Evolutionary conservation across 2,113 vertebrate genomes (phyloP).

Genomic region (Cephalopterus ornatus): DNA sequence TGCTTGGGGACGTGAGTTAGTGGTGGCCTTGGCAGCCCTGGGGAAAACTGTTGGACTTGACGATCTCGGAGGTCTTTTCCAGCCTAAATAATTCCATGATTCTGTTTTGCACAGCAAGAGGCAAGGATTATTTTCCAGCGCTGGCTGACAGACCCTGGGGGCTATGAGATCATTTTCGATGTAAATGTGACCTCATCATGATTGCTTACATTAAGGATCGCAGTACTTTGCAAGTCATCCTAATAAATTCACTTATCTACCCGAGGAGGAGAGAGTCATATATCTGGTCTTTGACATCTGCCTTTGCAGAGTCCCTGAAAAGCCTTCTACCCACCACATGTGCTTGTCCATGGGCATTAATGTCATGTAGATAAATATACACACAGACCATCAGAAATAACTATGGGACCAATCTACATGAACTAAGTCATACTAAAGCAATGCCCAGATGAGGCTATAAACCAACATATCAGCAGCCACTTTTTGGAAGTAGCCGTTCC

Average conservation of each 20-base stretch:
- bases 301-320: neutral
- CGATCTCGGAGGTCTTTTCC: neutral
- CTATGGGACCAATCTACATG: no score
- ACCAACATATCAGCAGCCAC: neutral
- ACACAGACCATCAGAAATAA: neutral
- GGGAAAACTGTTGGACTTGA: fast-evolving
- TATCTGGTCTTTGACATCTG: neutral
- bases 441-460: neutral
- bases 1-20: neutral
- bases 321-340: fast-evolving
- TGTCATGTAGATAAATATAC: fast-evolving
- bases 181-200: slow-evolving; percentile 24
- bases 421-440: neutral
- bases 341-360: fast-evolving
- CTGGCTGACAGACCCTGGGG: neutral
- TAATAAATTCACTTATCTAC: slow-evolving; percentile 36
- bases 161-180: slow-evolving; percentile 30
- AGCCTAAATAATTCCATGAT: neutral
- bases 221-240: slow-evolving; percentile 28
- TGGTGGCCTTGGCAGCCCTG: neutral
- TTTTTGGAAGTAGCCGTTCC: neutral
- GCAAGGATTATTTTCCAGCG: neutral
- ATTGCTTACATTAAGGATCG: slow-evolving; percentile 7
- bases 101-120: neutral
- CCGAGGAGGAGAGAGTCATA: neutral